Conservation (phyloP, 2,797 vertebrate genomes). For the Danio choprae region DNA sequence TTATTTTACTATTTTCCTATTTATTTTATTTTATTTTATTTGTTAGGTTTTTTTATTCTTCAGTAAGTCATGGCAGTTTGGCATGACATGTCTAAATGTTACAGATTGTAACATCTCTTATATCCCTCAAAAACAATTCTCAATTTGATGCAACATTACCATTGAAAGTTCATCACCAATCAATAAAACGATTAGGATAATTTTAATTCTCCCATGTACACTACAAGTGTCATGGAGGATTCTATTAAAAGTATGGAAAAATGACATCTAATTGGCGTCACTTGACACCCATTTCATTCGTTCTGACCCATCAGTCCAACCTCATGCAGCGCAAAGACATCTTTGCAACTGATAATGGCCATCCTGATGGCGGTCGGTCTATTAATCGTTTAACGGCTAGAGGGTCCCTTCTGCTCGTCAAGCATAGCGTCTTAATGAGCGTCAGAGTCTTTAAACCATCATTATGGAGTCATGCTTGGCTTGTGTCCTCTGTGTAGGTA, state of each 20-base stretch:
- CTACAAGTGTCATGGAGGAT: background rate
- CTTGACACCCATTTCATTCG: slow-evolving; percentile 52
- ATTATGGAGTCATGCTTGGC: slow-evolving; percentile 60
- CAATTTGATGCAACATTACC: no score
- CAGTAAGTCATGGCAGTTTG: no score
- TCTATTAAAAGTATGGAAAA: slow-evolving; percentile 30
- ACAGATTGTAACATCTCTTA: no score
- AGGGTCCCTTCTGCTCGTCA: slow-evolving; percentile 59
- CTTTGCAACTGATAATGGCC: slow-evolving; percentile 57
- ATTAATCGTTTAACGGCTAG: slow-evolving; percentile 59
- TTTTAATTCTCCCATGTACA: background rate
- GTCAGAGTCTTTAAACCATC: slow-evolving; percentile 62
- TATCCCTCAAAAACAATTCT: no score
- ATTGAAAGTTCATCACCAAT: background rate
- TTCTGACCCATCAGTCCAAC: slow-evolving; percentile 52
- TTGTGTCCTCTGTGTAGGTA: slow-evolving; percentile 57
- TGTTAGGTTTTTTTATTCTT: no score
- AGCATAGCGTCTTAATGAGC: slow-evolving; percentile 59
- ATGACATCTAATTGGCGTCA: slow-evolving; percentile 34
- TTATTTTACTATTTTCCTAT: no score
- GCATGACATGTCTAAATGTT: no score
- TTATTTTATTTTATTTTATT: no score
- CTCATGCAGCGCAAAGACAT: slow-evolving; percentile 44
- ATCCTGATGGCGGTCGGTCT: slow-evolving; percentile 52
- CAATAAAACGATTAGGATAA: background rate